Base-by-base conservation (phyloP, 2,797 vertebrate species). In the Centropyge bicolor region DNA sequence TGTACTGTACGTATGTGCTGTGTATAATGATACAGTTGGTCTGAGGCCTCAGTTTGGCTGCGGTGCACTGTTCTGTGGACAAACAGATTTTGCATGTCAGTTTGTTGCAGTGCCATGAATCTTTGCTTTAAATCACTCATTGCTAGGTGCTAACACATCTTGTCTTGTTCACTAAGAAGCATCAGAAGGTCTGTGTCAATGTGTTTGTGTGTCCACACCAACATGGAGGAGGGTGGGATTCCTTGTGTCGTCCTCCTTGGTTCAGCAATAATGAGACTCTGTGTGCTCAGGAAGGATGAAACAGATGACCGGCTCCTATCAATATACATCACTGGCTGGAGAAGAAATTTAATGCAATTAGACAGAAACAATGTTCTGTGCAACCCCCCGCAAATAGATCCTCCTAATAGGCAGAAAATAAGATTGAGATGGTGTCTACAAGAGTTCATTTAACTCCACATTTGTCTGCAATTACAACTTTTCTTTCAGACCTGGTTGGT, bases 211-310 rank as follows among this genome's bases (percentile, higher is more conserved):
- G 63, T 70, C 38, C 54, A 57, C 27, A 31, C n/a, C 19, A 45
- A 55, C 17, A 57, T 24, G 62, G 31, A 51, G 35, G 62, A 16
- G 43, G 31, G 7, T 46, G n/a, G 43, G 49, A 63, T 55, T 57
- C 63, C 68, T 41, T 1, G 9, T 66, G 17, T 76, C 65, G 27
- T 61, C 63, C 43, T 36, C 17, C 60, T 59, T 31, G 8, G n/a
- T 64, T 43, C 57, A 66, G 65, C 74, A 73, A 69, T 66, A 66
- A 54, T 64, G 13, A 82, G 70, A 63, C 38, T 35, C 19, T 56
- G 35, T 52, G 52, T 24, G 22, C 9, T 68, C 13, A 68, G 51
- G 55, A 9, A 51, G 63, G 62, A 76, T 71, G 52, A 45, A 63
- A 56, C 22, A 68, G 49, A 56, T 14, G 1, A 57, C 19, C 51